Evolutionary conservation across 2,888 invertebrate genomes (phyloP).

Genomic region (Drosophila algonquin): DNA sequence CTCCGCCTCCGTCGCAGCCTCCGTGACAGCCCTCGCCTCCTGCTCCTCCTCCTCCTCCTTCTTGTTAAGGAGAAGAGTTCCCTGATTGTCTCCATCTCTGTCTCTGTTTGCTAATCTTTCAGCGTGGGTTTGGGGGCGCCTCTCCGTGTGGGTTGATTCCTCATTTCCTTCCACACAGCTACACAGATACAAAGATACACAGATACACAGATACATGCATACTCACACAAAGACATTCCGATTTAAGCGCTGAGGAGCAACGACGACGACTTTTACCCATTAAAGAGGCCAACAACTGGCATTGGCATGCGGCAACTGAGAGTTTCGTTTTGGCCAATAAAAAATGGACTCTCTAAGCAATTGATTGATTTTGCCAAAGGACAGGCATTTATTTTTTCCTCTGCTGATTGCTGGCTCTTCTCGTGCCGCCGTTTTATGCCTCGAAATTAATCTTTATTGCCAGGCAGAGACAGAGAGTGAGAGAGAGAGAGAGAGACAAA

Average conservation of each 20-base stretch:
- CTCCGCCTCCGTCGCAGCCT: neutral
- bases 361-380: constrained; percentile 49
- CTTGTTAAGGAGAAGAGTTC: constrained; percentile 51
- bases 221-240: constrained; percentile 4
- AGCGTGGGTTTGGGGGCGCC: constrained; percentile 19
- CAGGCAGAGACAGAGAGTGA: neutral
- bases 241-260: constrained; percentile 22
- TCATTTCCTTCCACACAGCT: constrained; percentile 35
- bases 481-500: neutral
- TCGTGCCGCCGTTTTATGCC: constrained; percentile 39
- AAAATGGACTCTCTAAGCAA: constrained; percentile 29
- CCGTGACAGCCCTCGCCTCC: too few species aligned
- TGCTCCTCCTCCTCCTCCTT: neutral
- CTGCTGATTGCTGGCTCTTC: constrained; percentile 3
- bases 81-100: constrained; percentile 20
- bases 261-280: constrained; percentile 23
- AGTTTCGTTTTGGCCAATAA: constrained; percentile 32
- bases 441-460: constrained; percentile 52
- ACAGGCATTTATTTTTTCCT: constrained; percentile 21
- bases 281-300: constrained; percentile 22
- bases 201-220: too few species aligned
- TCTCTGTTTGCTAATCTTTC: constrained; percentile 35
- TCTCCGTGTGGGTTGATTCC: constrained; percentile 46
- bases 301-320: neutral
- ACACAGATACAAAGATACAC: constrained; percentile 2